A percentile compares a stretch with the other conserved stretches of the same genome.
phyloP scores from a whole-genome alignment of 2,888 invertebrate species.

The Dolomedes plantarius region DNA sequence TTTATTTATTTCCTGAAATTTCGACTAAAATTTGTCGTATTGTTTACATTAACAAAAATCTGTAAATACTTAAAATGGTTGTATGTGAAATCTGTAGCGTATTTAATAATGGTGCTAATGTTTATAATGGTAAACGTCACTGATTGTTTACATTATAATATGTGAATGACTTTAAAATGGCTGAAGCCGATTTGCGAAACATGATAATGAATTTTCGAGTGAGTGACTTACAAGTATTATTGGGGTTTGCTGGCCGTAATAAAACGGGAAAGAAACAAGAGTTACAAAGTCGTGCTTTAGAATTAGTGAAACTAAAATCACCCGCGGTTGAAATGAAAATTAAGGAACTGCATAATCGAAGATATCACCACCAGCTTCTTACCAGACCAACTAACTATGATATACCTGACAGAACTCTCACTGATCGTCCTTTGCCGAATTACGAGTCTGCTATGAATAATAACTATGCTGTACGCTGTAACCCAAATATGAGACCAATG shows the following conservation, averaged over 20 bases:
- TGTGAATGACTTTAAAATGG: slow-evolving; percentile 30
- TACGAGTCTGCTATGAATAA: slow-evolving; percentile 42
- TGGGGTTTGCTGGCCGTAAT: slow-evolving; percentile 87
- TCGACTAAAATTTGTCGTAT: no score
- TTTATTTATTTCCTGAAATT: no score
- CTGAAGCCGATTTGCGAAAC: slow-evolving; percentile 58
- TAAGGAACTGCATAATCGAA: slow-evolving; percentile 81
- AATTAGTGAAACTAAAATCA: slow-evolving; percentile 83
- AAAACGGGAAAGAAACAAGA: slow-evolving; percentile 88
- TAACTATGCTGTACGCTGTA: slow-evolving; percentile 27
- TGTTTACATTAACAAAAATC: no score
- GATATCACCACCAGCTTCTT: slow-evolving; percentile 39
- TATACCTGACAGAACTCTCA: slow-evolving; percentile 6
- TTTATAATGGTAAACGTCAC: background rate
- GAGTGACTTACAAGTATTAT: slow-evolving; percentile 88
- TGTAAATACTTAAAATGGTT: no score
- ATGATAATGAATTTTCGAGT: slow-evolving; percentile 86
- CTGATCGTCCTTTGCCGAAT: slow-evolving; percentile 8
- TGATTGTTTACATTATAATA: slow-evolving; percentile 9
- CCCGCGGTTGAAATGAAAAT: slow-evolving; percentile 82
- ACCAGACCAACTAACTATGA: slow-evolving; percentile 36
- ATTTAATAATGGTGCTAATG: background rate
- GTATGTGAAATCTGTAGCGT: no score
- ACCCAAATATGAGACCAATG: slow-evolving; percentile 42
- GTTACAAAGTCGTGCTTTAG: slow-evolving; percentile 84